These are phyloP conservation scores for Micromussa lordhowensis DNA, from an alignment of 92 coral and sea anemone genomes.

Conservation along the genomic window DNA sequence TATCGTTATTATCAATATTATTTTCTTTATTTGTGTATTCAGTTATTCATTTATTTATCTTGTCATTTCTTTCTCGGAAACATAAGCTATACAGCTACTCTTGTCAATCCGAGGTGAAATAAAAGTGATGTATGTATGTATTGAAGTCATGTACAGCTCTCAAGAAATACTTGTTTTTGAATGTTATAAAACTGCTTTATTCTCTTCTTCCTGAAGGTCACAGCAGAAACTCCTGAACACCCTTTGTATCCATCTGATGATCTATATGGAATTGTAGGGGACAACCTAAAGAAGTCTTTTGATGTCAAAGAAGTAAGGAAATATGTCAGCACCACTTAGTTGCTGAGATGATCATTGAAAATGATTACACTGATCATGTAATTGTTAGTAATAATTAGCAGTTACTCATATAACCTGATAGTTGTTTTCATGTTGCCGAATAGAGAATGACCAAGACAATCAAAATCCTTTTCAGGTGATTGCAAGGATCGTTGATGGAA, in stretches of 20 bases:
- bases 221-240: conserved; percentile 71
- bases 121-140: too few relatives aligned
- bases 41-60: too few relatives aligned
- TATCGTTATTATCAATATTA: too few relatives aligned
- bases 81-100: too few relatives aligned
- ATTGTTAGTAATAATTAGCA: neutral
- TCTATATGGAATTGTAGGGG: conserved; percentile 97
- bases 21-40: too few relatives aligned
- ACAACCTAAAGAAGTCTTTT: conserved; percentile 91
- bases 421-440: neutral
- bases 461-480: conserved; percentile 76
- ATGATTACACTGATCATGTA: too few relatives aligned
- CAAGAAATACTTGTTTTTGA: neutral
- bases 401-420: neutral
- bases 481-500: conserved; percentile 95
- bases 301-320: conserved; percentile 91
- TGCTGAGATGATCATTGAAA: neutral
- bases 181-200: neutral
- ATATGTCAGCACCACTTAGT: neutral
- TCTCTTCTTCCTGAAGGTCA: conserved; percentile 58
- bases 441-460: neutral
- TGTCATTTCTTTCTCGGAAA: too few relatives aligned
- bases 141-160: neutral
- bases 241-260: conserved; percentile 92
- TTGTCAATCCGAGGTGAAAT: too few relatives aligned